Evolutionary conservation across 2,888 invertebrate genomes (phyloP).

Genomic region (Sarcophaga subvicina): DNA sequence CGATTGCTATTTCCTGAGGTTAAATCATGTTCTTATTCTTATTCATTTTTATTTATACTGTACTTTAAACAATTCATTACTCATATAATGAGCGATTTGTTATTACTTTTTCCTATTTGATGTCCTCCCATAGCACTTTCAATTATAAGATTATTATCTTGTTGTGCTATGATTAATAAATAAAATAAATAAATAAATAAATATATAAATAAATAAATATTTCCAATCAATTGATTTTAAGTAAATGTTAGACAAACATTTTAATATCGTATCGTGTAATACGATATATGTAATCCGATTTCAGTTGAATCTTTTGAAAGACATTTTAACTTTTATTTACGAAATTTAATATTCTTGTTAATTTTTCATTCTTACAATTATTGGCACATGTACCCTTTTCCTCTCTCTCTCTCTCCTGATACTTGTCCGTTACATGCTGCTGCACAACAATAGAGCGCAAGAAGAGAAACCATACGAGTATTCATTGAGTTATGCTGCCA

Average conservation of each 20-base stretch:
- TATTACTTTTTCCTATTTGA: too few species aligned
- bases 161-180: too few species aligned
- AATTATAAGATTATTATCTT: too few species aligned
- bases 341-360: constrained; percentile 51
- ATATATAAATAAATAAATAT: too few species aligned
- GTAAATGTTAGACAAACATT: constrained; percentile 3
- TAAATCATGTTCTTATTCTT: too few species aligned
- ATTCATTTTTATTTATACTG: too few species aligned
- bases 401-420: not conserved
- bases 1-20: too few species aligned
- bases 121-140: too few species aligned
- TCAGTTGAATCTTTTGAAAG: constrained; percentile 23
- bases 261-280: constrained; percentile 19
- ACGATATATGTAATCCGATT: constrained; percentile 58
- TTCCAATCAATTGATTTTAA: constrained; percentile 51
- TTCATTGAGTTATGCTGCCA: constrained; percentile 67
- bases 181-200: too few species aligned
- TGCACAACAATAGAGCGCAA: constrained; percentile 64
- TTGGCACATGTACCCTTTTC: not conserved
- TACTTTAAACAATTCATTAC: too few species aligned
- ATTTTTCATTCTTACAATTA: constrained; percentile 39
- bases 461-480: constrained; percentile 73
- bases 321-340: not conserved
- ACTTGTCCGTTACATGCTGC: not conserved
- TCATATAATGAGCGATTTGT: too few species aligned